phyloP scores from a whole-genome alignment of 2,113 vertebrate genomes.

The Muscicapa adusta region DNA sequence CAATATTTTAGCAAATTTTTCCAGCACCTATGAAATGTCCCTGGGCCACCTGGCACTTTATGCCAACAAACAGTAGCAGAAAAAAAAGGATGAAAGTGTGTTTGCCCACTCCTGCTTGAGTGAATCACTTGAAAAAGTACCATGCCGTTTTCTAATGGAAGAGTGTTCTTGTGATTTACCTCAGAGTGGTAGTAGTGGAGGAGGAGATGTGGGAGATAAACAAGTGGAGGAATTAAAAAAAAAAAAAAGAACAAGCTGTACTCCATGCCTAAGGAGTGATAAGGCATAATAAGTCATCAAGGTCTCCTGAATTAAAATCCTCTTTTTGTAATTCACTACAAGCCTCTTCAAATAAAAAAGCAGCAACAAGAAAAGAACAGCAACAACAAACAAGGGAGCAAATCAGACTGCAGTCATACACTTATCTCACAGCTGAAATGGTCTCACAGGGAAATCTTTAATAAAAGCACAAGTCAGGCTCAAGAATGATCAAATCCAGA shows the following conservation, averaged over 20 bases:
- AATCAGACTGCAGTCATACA: not conserved
- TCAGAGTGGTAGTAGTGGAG: constrained; percentile 39
- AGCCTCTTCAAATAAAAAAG: constrained; percentile 47
- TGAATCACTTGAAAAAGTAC: constrained; percentile 59
- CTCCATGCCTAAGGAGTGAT: constrained; percentile 1
- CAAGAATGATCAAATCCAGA: not conserved
- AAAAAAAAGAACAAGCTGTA: constrained; percentile 13
- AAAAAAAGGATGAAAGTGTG: constrained; percentile 34
- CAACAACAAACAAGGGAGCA: constrained; percentile 12
- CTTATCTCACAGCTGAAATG: constrained; percentile 34
- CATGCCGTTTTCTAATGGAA: constrained; percentile 52
- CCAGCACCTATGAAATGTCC: not conserved
- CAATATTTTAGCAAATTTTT: not conserved
- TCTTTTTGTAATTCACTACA: constrained; percentile 46
- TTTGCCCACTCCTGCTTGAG: constrained; percentile 48
- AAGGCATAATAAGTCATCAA: constrained; percentile 51
- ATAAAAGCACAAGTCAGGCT: not conserved
- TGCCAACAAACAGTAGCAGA: not conserved
- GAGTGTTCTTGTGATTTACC: constrained; percentile 47
- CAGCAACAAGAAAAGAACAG: not conserved
- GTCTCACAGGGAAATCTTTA: not conserved
- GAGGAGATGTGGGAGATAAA: constrained; percentile 58
- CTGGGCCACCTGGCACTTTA: not conserved
- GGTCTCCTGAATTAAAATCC: constrained; percentile 48
- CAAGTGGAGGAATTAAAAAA: constrained; percentile 20